These are phyloP conservation scores for Agriopis aurantiaria DNA, from an alignment of 2,888 invertebrate genomes.

Conservation along the genomic window DNA sequence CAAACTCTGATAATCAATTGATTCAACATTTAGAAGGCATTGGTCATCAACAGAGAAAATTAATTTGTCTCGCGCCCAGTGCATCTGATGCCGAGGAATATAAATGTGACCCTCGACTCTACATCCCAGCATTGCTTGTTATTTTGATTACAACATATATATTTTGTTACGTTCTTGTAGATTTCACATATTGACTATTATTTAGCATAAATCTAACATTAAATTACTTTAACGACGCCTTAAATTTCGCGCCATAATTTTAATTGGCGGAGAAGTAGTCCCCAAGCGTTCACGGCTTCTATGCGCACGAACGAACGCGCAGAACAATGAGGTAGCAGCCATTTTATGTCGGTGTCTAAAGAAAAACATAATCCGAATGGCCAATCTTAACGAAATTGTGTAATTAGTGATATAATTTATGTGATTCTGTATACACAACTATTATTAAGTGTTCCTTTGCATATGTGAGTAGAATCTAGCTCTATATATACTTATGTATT, in stretches of 20 bases:
- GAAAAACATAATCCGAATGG: constrained; percentile 87
- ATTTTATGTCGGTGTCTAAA: constrained; percentile 87
- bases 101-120: constrained; percentile 61
- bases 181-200: constrained; percentile 43
- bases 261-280: constrained; percentile 86
- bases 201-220: constrained; percentile 64
- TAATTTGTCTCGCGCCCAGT: constrained; percentile 55
- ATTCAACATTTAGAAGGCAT: constrained; percentile 77
- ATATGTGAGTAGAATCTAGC: constrained; percentile 82
- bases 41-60: constrained; percentile 71
- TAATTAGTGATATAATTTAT: constrained; percentile 86
- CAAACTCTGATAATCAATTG: constrained; percentile 79
- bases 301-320: constrained; percentile 87
- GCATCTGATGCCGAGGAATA: constrained; percentile 53
- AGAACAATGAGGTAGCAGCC: constrained; percentile 87
- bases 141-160: constrained; percentile 67
- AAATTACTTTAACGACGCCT: constrained; percentile 74
- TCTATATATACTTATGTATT: constrained; percentile 72
- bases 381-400: constrained; percentile 86
- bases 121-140: constrained; percentile 66
- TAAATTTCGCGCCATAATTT: constrained; percentile 87
- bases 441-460: constrained; percentile 81
- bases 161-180: constrained; percentile 67
- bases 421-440: constrained; percentile 82
- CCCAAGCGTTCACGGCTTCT: constrained; percentile 87